Evolutionary conservation across 2,888 invertebrate genomes (phyloP).

Genomic region (Phyllotreta cruciferae): DNA sequence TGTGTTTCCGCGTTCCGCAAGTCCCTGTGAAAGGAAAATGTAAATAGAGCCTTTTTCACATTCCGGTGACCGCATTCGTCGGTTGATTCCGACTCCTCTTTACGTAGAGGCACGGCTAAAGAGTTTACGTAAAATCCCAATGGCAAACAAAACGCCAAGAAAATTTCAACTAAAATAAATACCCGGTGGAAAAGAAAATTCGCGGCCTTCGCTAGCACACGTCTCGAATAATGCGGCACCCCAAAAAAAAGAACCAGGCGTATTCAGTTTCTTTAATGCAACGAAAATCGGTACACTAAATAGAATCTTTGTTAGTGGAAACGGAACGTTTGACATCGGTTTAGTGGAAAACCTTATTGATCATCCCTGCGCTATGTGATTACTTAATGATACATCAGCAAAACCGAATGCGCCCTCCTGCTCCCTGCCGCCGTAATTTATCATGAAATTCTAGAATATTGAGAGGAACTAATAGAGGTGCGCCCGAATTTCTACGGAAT

Average conservation of each 20-base stretch:
- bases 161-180: constrained; percentile 6
- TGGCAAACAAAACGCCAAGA: constrained; percentile 9
- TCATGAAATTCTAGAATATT: constrained; percentile 26
- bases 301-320: not conserved
- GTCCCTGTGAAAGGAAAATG: constrained; percentile 13
- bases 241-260: not conserved
- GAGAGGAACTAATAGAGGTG: constrained; percentile 25
- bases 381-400: constrained; percentile 37
- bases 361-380: constrained; percentile 32
- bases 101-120: constrained; percentile 13
- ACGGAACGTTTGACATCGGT: constrained; percentile 6
- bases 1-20: constrained; percentile 3
- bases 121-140: constrained; percentile 13
- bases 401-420: constrained; percentile 26
- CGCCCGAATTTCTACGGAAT: constrained; percentile 21
- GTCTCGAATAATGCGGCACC: not conserved
- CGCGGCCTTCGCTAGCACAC: not conserved
- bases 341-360: constrained; percentile 34
- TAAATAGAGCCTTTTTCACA: constrained; percentile 20
- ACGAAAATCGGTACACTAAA: too few species aligned
- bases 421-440: constrained; percentile 19
- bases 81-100: constrained; percentile 5
- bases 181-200: too few species aligned
- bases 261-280: too few species aligned
- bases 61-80: constrained; percentile 30